Conservation (phyloP, 2,888 invertebrate genomes). For the Vesta saturnalis region DNA sequence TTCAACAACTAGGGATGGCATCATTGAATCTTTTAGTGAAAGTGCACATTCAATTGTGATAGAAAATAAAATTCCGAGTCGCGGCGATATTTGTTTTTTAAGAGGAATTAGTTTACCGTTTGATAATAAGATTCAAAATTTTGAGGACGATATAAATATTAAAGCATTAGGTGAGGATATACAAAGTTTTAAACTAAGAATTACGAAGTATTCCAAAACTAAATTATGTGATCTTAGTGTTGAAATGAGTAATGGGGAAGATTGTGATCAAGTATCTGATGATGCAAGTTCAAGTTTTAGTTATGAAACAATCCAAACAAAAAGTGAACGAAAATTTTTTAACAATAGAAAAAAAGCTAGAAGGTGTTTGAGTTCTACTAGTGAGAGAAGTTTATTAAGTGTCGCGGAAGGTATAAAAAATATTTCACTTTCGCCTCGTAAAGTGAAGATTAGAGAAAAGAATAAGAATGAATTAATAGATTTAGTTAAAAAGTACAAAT, state of each 20-base stretch:
- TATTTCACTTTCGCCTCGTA: not conserved
- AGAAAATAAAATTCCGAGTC: not conserved
- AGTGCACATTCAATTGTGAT: not conserved
- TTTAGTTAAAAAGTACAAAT: slow-evolving; percentile 33
- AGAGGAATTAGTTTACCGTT: not conserved
- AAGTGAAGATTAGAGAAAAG: not conserved
- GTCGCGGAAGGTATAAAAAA: not conserved
- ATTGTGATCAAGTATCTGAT: too few species aligned
- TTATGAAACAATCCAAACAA: too few species aligned
- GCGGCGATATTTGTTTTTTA: not conserved
- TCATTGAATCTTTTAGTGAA: not conserved
- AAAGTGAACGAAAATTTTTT: too few species aligned
- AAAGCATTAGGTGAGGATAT: not conserved
- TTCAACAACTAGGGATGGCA: not conserved
- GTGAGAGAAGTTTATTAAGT: too few species aligned
- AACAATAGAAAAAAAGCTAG: not conserved
- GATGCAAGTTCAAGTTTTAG: too few species aligned
- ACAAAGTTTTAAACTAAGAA: too few species aligned
- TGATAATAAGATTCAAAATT: not conserved
- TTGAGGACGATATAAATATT: not conserved
- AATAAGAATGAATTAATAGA: not conserved
- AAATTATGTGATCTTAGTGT: too few species aligned
- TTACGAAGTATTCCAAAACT: too few species aligned
- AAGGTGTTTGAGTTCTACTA: too few species aligned
- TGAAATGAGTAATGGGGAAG: too few species aligned